phyloP scores from a whole-genome alignment of 2,113 vertebrate genomes.

The Arenaria interpres region DNA sequence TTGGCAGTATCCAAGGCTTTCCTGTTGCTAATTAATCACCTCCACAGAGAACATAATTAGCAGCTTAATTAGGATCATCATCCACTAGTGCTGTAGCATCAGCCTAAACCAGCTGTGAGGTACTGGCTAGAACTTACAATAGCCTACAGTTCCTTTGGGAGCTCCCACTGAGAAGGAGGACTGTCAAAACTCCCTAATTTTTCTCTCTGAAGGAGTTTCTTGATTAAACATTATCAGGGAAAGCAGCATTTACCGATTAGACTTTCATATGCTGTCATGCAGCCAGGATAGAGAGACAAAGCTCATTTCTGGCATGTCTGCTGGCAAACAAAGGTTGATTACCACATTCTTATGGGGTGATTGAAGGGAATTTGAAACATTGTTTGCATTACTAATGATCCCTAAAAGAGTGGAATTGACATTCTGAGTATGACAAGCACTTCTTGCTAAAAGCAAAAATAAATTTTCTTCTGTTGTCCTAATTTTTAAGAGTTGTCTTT shows the following conservation, averaged over 20 bases:
- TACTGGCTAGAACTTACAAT: constrained; percentile 36
- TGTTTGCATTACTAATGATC: constrained; percentile 54
- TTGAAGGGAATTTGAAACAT: constrained; percentile 49
- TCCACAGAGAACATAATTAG: constrained; percentile 82
- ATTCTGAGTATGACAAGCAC: constrained; percentile 46
- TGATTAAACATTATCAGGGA: constrained; percentile 67
- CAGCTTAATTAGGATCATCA: constrained; percentile 84
- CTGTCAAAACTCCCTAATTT: constrained; percentile 75
- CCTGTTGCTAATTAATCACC: constrained; percentile 78
- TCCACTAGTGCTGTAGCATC: constrained; percentile 47
- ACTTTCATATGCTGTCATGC: constrained; percentile 27
- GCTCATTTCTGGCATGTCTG: constrained; percentile 19
- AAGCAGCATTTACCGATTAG: constrained; percentile 49
- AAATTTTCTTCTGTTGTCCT: constrained; percentile 62
- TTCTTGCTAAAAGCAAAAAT: constrained; percentile 65
- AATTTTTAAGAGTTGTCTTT: constrained; percentile 33
- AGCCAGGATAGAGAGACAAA: constrained; percentile 26
- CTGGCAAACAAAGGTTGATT: constrained; percentile 55
- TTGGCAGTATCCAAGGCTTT: constrained; percentile 58
- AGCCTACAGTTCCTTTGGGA: constrained; percentile 43
- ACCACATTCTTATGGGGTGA: constrained; percentile 41
- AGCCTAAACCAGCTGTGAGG: constrained; percentile 49
- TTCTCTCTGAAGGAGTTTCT: constrained; percentile 62
- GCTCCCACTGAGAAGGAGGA: constrained; percentile 39
- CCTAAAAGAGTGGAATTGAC: constrained; percentile 34